Evolutionary conservation across 1,140 invertebrate species (phyloP).

Genomic region (Manduca sexta): DNA sequence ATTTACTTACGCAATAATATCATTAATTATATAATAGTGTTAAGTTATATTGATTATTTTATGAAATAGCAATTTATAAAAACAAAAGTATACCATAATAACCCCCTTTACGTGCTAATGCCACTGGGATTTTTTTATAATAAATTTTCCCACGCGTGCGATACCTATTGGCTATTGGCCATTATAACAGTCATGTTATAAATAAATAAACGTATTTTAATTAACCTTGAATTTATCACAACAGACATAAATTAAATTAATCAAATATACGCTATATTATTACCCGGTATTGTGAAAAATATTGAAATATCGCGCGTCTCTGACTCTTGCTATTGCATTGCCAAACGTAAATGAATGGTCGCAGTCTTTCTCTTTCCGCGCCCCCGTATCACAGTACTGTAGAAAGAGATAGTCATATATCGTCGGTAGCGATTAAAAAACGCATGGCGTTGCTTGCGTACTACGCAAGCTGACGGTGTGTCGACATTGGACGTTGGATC

Average conservation of each 20-base stretch:
- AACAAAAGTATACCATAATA: no score
- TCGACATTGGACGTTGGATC: constrained; percentile 71
- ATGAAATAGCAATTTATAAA: no score
- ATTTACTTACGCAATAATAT: no score
- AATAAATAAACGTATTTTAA: background rate
- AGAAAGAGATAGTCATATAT: constrained; percentile 42
- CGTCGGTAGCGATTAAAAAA: constrained; percentile 28
- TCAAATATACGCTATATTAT: constrained; percentile 10
- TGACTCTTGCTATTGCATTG: constrained; percentile 50
- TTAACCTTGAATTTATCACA: background rate
- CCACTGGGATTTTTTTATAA: no score
- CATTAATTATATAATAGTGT: no score
- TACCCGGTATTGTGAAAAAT: constrained; percentile 52
- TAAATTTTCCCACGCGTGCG: no score
- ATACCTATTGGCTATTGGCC: no score
- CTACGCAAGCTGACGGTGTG: constrained; percentile 71
- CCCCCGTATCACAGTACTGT: constrained; percentile 2
- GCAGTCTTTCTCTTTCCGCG: constrained; percentile 40
- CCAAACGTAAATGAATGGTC: constrained; percentile 70
- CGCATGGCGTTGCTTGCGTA: constrained; percentile 67
- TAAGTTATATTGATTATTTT: no score
- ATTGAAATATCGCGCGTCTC: constrained; percentile 46
- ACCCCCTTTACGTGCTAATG: no score
- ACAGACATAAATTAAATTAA: constrained; percentile 2
- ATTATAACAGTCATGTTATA: no score